Base-by-base conservation (phyloP, 2,797 vertebrate species). In the Falco rusticolus region DNA sequence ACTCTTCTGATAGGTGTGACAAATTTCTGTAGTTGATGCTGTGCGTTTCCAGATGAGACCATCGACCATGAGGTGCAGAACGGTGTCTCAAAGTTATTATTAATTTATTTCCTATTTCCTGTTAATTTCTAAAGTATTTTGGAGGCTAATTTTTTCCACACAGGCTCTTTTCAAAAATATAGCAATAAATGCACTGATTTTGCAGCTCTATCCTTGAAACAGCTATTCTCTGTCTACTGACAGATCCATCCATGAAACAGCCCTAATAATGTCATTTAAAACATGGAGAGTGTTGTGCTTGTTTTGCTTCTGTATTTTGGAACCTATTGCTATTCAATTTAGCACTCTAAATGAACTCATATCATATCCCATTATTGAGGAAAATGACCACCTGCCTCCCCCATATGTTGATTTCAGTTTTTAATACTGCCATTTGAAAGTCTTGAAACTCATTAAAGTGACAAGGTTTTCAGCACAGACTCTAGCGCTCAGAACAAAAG, bases 331-430 rank as follows among this genome's bases (percentile, higher is more conserved):
- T 94, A 76, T 97, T 97, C 91, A 94, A 97, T 97, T 98, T 97
- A 95, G 65, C 85, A 65, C 61, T 96, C 82, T 95, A 97, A 98
- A 97, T 96, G 77, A 97, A 97, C 63, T 97, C 93, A 83, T 95
- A 97, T 92, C 68, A 71, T 66, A 96, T 94, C 68, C 90, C 77
- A 97, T 97, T 97, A 97, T 94, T 96, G 90, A 96, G 48, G 87
- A 89, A 98, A 95, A 97, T 96, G 94, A 97, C 97, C 98, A 98
- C 96, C 97, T 98, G 97, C 91, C 94, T 97, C 87, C 92, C 75
- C 97, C 96, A 97, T 98, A 97, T 98, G 97, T 96, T 97, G 93
- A 79, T 87, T 97, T 96, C 37, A 88, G 77, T 97, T 97, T 96
- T 96, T 92, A 97, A 97, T 97, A 91, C 95, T 91, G 97, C 80